Conservation (phyloP, 2,797 vertebrate species). For the Enteromius afrohamiltoni region DNA sequence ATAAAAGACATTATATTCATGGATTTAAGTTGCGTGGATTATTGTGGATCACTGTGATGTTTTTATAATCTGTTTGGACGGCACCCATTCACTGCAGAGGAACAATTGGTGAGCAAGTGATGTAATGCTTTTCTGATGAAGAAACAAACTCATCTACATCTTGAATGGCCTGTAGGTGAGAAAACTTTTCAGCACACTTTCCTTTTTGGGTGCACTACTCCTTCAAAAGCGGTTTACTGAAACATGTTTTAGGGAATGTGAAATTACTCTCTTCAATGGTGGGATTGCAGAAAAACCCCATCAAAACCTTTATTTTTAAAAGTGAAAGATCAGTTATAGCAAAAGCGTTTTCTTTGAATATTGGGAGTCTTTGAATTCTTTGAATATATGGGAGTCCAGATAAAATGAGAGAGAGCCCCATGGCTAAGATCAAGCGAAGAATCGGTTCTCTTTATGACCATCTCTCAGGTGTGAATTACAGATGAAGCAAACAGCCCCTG, state of each 20-base stretch:
- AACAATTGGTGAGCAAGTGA: not conserved
- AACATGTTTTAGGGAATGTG: not conserved
- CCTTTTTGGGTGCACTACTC: not conserved
- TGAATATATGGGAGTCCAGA: not conserved
- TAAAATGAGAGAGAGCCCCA: not conserved
- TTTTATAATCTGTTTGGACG: not conserved
- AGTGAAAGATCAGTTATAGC: not conserved
- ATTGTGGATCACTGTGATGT: not conserved
- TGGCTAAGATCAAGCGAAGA: conserved; percentile 11
- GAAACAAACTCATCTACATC: not conserved
- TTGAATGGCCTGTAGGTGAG: not conserved
- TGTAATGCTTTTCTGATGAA: not conserved
- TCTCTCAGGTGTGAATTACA: conserved; percentile 12
- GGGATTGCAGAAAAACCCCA: too few relatives aligned
- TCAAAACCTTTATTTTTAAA: not conserved
- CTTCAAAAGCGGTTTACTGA: not conserved
- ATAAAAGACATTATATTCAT: not conserved
- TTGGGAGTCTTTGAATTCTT: not conserved
- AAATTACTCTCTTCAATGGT: not conserved
- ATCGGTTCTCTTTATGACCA: conserved; percentile 16
- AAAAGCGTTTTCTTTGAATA: not conserved
- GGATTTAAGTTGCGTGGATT: not conserved
- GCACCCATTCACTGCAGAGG: not conserved
- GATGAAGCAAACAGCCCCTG: conserved; percentile 41
- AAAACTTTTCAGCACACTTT: not conserved